These are phyloP conservation scores for Apodemus speciosus DNA, from an alignment of 2,113 vertebrate species.

Conservation along the genomic window DNA sequence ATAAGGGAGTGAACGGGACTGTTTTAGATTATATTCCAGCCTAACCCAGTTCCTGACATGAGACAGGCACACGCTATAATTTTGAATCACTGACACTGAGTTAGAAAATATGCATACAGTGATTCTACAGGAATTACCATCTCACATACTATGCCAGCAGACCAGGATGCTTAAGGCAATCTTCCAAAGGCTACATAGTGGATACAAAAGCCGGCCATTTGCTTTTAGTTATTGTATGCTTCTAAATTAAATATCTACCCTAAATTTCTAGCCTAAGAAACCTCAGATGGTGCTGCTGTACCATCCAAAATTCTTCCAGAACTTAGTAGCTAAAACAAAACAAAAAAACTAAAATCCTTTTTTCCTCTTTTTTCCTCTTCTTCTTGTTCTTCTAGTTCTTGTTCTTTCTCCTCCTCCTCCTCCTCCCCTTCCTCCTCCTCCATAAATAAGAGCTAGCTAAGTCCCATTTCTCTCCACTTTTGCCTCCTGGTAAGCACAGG, in stretches of 20 bases:
- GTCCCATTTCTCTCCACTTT: background rate
- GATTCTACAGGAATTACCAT: slow-evolving; percentile 1
- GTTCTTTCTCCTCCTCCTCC: no score
- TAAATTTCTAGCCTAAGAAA: background rate
- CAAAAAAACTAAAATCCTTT: background rate
- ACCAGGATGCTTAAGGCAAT: background rate
- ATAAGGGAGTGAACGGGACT: background rate
- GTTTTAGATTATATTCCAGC: background rate
- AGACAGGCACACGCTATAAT: background rate
- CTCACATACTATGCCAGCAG: background rate
- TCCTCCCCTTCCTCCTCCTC: no score
- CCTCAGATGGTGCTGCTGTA: background rate
- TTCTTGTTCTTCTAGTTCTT: no score
- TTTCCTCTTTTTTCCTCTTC: no score
- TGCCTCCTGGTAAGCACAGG: background rate
- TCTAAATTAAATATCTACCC: slow-evolving; percentile 14
- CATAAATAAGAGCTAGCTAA: background rate
- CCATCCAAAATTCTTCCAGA: background rate
- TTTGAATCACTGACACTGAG: background rate
- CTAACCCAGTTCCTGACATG: background rate
- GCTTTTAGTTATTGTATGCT: slow-evolving; percentile 7
- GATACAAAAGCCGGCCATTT: background rate
- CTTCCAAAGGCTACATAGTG: slow-evolving; percentile 1
- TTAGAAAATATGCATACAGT: background rate
- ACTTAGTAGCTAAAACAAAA: background rate